Base-by-base conservation (phyloP, 2,113 vertebrate genomes). In the Brachyhypopomus gauderio region DNA sequence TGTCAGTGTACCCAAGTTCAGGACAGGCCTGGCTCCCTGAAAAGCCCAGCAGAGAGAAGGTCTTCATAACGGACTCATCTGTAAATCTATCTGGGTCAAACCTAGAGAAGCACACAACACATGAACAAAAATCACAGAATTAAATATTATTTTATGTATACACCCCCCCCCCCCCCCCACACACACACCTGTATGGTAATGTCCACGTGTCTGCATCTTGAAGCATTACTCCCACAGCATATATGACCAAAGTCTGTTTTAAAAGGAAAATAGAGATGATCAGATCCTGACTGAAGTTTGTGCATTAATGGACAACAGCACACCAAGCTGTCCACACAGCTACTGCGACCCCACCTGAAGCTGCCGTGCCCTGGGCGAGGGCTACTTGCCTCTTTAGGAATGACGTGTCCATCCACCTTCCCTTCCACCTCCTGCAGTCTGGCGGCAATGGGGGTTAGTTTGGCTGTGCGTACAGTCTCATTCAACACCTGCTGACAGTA, bases 401-500 rank as follows among this genome's bases (percentile, higher is more conserved):
- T 89, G 82, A 96, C 89, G 12, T 97, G 96, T 0, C 95, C 94
- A 82, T 96, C 93, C 0, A 98, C 93, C 88, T 94, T 97, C 81
- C 97, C 98, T 88, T 99, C 97, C 86, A 95, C 92, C 84, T 95
- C 95, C 91, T 99, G 97, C 73, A 98, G 95, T 34, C 92, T 92
- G 38, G 96, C 96, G 74, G 97, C 96, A 69, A 98, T 71, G 2
- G 98, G 96, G 14, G 97, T 98, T 48, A 99, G 93, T 89, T 95
- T 98, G 72, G 97, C 94, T 2, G 95, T 95, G 75, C 96, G 91
- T 84, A 99, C 95, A 0, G 97, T 97, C 93, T 99, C 98, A 59
- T 95, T 96, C 67, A 99, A 93, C 1, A 98, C 94, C 67, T 96
- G 95, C 72, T 93, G 95, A 87, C 96, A 98, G 89, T 97, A 99